Evolutionary conservation across 2,888 invertebrate species (phyloP), one percentile per base, ranked within the genome.

Genomic region (Alloscopus bannaensis): DNA sequence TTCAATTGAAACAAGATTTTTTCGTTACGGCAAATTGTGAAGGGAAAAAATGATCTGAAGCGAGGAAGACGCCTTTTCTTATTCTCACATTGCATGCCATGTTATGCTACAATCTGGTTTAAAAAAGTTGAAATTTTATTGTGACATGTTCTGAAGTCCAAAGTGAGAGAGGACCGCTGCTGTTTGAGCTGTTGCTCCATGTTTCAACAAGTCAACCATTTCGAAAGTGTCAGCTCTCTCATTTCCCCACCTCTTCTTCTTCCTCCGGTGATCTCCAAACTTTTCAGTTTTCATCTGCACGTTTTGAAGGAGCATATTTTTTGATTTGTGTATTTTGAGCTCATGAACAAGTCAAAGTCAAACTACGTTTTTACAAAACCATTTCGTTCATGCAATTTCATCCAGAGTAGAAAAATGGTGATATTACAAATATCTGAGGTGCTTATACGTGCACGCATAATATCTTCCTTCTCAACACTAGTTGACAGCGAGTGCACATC

Each of bases 1-100:
- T 71, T 71, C 60, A 71, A 62, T 71, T 62, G 26, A 28, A 18
- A 52, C 62, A 64, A 42, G 72, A 72, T 64, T 72, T 64, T n/a
- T 42, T 62, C 52, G 36, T 42, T 26, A 72, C 50, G 50, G 72
- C 36, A 62, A 71, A 71, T 50, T 60, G 47, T 69, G 36, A 52
- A 52, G 28, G 42, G 52, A 70, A 40, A 20, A 26, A 62, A 62
- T 52, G n/a, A 11, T 52, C 16, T 42, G 50, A n/a, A n/a, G n/a
- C n/a, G n/a, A n/a, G n/a, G 47, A 31, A 64, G 64, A 72, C 72
- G 72, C 72, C 72, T 64, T 55, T 20, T 28, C 20, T 52, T 20
- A 31, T 29, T 20, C 55, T 16, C 24, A 60, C 29, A 42, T 20
- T n/a, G n/a, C n/a, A n/a, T n/a, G n/a, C n/a, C 22, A 52, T n/a